phyloP scores from a whole-genome alignment of 2,113 vertebrate genomes.

The Holacanthus passer region DNA sequence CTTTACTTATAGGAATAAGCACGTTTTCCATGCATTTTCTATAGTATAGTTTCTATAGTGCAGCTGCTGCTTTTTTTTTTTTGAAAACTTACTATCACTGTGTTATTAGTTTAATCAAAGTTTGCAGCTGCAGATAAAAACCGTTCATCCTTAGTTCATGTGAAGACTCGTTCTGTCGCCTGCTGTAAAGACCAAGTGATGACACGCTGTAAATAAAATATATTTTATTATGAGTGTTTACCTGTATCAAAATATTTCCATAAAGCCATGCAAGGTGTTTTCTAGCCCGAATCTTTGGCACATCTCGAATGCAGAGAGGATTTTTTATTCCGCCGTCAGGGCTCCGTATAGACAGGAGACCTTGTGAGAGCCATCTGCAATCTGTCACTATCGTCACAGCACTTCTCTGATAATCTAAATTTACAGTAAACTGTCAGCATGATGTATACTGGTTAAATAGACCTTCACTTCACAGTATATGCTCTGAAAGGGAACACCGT shows the following conservation, averaged over 20 bases:
- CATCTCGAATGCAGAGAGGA: constrained; percentile 25
- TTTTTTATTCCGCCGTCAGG: constrained; percentile 45
- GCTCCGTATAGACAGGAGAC: constrained; percentile 65
- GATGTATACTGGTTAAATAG: constrained; percentile 72
- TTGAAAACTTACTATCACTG: neutral
- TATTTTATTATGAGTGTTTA: constrained; percentile 23
- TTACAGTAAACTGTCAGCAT: constrained; percentile 81
- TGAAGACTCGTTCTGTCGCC: neutral
- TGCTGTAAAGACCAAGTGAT: neutral
- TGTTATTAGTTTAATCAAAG: constrained; percentile 13
- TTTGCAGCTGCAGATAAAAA: constrained; percentile 9
- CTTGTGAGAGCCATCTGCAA: constrained; percentile 73
- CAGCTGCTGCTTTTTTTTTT: constrained; percentile 1
- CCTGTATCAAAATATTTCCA: constrained; percentile 46
- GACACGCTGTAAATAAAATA: neutral
- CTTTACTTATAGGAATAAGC: neutral
- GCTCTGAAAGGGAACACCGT: constrained; percentile 43
- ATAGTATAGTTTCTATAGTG: no score
- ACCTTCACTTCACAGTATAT: constrained; percentile 71
- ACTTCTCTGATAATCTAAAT: constrained; percentile 82
- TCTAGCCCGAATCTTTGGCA: constrained; percentile 24
- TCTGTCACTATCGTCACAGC: constrained; percentile 74
- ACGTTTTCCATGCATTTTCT: neutral
- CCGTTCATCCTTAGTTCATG: neutral
- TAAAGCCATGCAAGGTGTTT: constrained; percentile 30